Evolutionary conservation across 2,797 vertebrate genomes (phyloP), one percentile per base, ranked within the genome.

Genomic region (Sebastes diploproa): DNA sequence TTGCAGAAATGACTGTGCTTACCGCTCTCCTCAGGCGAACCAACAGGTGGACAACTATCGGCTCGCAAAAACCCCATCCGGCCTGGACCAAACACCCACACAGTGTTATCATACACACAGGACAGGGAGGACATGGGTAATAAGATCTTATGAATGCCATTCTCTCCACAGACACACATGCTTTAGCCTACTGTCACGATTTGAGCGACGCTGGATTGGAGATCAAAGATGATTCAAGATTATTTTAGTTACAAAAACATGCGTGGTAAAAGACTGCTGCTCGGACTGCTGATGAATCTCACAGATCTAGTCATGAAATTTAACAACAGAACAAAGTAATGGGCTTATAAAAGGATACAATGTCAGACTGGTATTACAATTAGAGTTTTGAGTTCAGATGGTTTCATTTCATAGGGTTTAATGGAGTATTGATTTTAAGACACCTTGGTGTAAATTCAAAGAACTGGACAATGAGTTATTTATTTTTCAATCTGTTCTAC

Each of bases 1-100:
- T 82, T 85, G 86, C 2, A 82, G 83, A 82, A 87, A 84, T 70
- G 22, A 60, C 77, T 78, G 58, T 34, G 73, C 63, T 87, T 59
- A 60, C 79, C 22, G 14, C 74, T 84, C 65, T 85, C 83, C 76
- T 82, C 77, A 55, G 79, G 89, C 77, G 72, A 80, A 82, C 86
- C 75, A 82, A 86, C 91, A 90, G 89, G 91, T 92, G 90, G 88
- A 89, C 79, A 42, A 82, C 25, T 61, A 85, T 34, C 68, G 59
- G 72, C 71, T 63, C 56, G 38, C 72, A 64, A 80, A 83, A 63
- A 22, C 2, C 25, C 77, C 84, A 92, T 83, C 85, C 88, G 88
- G 77, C 72, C 59, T 59, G 25, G 32, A 68, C 23, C 50, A 42
- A 77, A 76, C 70, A 74, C 32, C 64, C 14, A 60, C 32, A 72